Percentiles rank a stretch among this genome's conserved stretches.
These are phyloP conservation scores for Stegodyphus mimosarum DNA, from an alignment of 1,140 invertebrate species.

Conservation along the genomic window DNA sequence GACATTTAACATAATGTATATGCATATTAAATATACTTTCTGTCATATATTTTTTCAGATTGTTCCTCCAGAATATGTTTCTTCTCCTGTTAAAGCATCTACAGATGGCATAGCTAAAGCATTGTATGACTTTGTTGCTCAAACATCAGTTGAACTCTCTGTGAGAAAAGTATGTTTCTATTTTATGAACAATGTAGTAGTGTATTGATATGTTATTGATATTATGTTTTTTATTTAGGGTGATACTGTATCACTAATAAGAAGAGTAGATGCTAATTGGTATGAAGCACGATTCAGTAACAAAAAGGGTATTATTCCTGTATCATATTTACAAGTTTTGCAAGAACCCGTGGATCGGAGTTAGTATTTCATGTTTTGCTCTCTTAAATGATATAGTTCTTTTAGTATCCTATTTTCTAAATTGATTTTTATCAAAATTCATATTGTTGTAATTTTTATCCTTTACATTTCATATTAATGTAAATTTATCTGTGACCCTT, in stretches of 20 bases:
- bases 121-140: conserved; percentile 92
- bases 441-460: no score
- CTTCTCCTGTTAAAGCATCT: not conserved
- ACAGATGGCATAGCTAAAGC: conserved; percentile 85
- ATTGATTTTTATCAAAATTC: no score
- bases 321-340: conserved; percentile 86
- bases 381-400: no score
- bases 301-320: conserved; percentile 85
- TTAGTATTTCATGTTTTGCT: not conserved
- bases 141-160: conserved; percentile 88
- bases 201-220: not conserved
- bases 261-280: conserved; percentile 92
- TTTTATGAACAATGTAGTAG: not conserved
- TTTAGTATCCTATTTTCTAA: no score
- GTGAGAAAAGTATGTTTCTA: conserved; percentile 77
- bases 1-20: not conserved
- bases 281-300: conserved; percentile 87
- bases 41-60: conserved; percentile 28
- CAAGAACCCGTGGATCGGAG: conserved; percentile 72
- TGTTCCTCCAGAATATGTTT: conserved; percentile 39
- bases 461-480: no score
- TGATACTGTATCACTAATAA: conserved; percentile 82
- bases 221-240: conserved; percentile 67
- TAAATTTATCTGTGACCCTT: no score
- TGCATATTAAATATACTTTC: not conserved